phyloP scores from a whole-genome alignment of 1,140 invertebrate species.

The Polypedilum pembai region DNA sequence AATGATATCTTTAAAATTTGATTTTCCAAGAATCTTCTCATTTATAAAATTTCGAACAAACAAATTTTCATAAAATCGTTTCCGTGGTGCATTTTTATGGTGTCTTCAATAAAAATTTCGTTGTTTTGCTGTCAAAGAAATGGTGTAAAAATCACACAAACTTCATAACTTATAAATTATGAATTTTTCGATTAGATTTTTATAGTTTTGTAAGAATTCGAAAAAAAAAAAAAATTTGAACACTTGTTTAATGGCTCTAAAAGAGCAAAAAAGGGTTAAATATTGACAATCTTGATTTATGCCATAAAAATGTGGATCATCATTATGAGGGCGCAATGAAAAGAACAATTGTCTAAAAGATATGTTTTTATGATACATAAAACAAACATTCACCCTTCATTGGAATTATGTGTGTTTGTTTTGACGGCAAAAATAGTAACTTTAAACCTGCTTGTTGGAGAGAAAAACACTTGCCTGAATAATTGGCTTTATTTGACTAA shows the following conservation, averaged over 20 bases:
- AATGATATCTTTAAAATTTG: not conserved
- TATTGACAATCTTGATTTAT: not conserved
- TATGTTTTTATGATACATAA: not conserved
- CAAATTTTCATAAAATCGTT: not conserved
- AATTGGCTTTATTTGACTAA: constrained; percentile 2
- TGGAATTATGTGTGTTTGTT: not conserved
- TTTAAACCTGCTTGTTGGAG: not conserved
- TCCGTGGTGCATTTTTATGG: not conserved
- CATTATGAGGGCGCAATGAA: not conserved
- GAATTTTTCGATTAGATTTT: constrained; percentile 5
- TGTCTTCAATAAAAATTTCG: not conserved
- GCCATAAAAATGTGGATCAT: not conserved
- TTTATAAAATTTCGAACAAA: constrained; percentile 14
- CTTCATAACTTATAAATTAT: not conserved
- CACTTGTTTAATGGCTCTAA: constrained; percentile 4
- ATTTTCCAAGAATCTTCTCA: not conserved
- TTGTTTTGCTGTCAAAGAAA: not conserved
- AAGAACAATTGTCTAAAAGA: not conserved
- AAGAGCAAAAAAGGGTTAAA: not conserved
- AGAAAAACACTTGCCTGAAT: not conserved
- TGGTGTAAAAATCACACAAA: not conserved
- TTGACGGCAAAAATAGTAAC: not conserved
- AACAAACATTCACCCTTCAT: not conserved
- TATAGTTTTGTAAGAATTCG: not conserved
- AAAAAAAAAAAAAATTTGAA: not conserved